Evolutionary conservation across 1,140 invertebrate genomes (phyloP).

Genomic region (Melipona quadrifasciata): DNA sequence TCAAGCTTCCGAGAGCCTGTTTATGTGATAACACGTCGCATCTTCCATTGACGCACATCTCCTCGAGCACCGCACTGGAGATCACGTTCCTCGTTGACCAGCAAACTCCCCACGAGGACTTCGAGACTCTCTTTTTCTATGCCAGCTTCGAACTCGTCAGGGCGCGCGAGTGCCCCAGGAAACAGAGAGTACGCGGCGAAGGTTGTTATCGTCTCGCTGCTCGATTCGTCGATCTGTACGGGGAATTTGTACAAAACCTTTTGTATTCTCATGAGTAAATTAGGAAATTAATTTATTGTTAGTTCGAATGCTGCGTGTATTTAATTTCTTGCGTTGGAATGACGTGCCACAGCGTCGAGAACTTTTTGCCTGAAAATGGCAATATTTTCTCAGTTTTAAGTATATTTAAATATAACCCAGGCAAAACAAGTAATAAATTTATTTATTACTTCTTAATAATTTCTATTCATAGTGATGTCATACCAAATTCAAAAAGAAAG

Average conservation of each 20-base stretch:
- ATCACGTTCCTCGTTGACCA: slow-evolving; percentile 85
- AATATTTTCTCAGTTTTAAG: too few relatives aligned
- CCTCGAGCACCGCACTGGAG: slow-evolving; percentile 85
- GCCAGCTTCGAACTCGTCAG: slow-evolving; percentile 86
- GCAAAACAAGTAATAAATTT: too few relatives aligned
- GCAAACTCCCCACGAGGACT: slow-evolving; percentile 87
- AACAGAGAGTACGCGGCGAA: slow-evolving; percentile 84
- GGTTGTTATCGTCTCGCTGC: slow-evolving; percentile 56
- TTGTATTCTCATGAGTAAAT: not conserved
- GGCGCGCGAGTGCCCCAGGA: slow-evolving; percentile 85
- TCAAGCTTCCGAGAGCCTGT: slow-evolving; percentile 85
- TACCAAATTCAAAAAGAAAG: too few relatives aligned
- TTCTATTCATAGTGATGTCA: too few relatives aligned
- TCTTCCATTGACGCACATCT: slow-evolving; percentile 85
- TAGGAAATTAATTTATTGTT: not conserved
- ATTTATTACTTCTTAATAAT: too few relatives aligned
- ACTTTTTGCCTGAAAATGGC: too few relatives aligned
- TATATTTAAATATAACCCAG: too few relatives aligned
- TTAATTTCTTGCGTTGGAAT: too few relatives aligned
- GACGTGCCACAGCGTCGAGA: too few relatives aligned
- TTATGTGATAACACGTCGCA: slow-evolving; percentile 87
- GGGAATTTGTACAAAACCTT: not conserved
- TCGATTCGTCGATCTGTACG: too few relatives aligned
- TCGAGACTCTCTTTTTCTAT: slow-evolving; percentile 86
- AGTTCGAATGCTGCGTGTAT: not conserved